Percentiles rank a stretch among this genome's conserved stretches.
phyloP scores from a whole-genome alignment of 2,888 invertebrate genomes.

The Myopa tessellatipennis region DNA sequence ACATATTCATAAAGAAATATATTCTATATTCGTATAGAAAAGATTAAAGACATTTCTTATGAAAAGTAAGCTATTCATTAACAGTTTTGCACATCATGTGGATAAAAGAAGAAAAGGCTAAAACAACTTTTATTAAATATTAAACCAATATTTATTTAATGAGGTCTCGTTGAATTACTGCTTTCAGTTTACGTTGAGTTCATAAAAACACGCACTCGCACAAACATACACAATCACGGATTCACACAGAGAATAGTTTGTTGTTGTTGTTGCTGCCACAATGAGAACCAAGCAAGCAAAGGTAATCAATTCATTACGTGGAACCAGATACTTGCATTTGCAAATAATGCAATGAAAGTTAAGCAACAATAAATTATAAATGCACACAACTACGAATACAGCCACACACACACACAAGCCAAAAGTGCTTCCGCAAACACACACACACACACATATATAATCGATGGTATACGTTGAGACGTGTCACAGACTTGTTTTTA shows the following conservation, averaged over 20 bases:
- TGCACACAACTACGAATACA: background rate
- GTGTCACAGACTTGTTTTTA: background rate
- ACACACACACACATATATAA: background rate
- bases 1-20: no score
- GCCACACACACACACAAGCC: background rate
- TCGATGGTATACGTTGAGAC: no score
- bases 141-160: conserved; percentile 11
- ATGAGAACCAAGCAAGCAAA: background rate
- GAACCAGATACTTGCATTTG: background rate
- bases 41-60: no score
- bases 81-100: no score
- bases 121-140: background rate
- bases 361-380: conserved; percentile 14
- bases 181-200: background rate
- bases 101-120: no score
- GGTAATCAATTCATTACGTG: conserved; percentile 4
- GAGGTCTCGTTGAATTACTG: background rate
- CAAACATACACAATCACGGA: background rate
- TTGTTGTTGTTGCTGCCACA: background rate
- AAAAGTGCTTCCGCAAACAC: background rate
- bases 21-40: no score
- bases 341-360: conserved; percentile 5
- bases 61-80: no score
- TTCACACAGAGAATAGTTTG: background rate
- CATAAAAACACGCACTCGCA: background rate